phyloP scores from a whole-genome alignment of 2,888 invertebrate genomes.

The Acrobeloides nanus region DNA sequence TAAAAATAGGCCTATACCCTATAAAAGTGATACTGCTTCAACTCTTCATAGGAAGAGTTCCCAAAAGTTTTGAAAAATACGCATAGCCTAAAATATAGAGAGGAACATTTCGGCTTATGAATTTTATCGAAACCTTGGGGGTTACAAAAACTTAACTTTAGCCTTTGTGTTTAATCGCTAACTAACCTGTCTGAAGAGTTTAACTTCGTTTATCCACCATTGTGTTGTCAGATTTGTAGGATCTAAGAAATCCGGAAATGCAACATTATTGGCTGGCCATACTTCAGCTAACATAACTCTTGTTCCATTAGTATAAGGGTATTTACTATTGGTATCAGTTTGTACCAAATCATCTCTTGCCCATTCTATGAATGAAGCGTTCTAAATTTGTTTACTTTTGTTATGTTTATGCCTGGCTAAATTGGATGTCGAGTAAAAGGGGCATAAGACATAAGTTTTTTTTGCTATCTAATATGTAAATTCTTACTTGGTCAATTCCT shows the following conservation, averaged over 20 bases:
- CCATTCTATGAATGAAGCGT: slow-evolving; percentile 45
- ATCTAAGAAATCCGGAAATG: slow-evolving; percentile 50
- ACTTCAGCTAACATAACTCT: slow-evolving; percentile 36
- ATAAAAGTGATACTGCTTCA: no score
- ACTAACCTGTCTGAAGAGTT: no score
- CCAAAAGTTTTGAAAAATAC: no score
- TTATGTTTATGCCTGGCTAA: not conserved
- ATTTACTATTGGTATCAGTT: slow-evolving; percentile 31
- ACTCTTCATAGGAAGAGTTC: no score
- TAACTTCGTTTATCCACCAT: slow-evolving; percentile 49
- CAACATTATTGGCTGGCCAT: slow-evolving; percentile 49
- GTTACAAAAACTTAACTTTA: no score
- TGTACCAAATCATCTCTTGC: slow-evolving; percentile 33
- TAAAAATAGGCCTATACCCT: no score
- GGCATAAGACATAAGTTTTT: no score
- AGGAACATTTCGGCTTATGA: no score
- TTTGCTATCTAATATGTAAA: no score
- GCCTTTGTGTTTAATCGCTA: no score
- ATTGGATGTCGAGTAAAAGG: not conserved
- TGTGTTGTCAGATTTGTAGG: slow-evolving; percentile 32
- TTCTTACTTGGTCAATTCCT: slow-evolving; percentile 23
- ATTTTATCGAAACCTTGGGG: no score
- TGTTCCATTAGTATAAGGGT: slow-evolving; percentile 42
- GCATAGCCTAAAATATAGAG: no score
- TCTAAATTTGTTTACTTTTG: slow-evolving; percentile 13